Evolutionary conservation across 2,888 invertebrate genomes (phyloP).

Genomic region (Zhuqinia jingwanae): DNA sequence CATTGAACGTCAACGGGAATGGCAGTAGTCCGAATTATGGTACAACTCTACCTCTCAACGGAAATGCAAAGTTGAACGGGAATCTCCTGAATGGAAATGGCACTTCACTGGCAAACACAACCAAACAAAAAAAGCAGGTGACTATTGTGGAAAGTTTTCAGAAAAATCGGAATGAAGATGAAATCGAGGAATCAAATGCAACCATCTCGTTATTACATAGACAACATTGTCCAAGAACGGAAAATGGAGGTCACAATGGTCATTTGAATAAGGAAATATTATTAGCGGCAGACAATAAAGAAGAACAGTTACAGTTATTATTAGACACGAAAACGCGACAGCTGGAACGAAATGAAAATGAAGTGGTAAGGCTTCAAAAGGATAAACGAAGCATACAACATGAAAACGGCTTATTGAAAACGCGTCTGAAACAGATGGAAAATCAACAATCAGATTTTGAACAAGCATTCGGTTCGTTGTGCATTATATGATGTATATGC

Average conservation of each 20-base stretch:
- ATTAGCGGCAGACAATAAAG: slow-evolving; percentile 58
- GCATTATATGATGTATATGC: not conserved
- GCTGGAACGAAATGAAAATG: slow-evolving; percentile 71
- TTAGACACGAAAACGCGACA: slow-evolving; percentile 74
- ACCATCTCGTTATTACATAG: slow-evolving; percentile 76
- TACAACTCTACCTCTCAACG: not conserved
- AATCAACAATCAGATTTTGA: slow-evolving; percentile 43
- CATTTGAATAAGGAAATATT: slow-evolving; percentile 56
- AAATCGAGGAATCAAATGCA: slow-evolving; percentile 71
- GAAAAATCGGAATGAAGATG: slow-evolving; percentile 66
- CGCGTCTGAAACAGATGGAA: slow-evolving; percentile 77
- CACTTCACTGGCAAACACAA: not conserved
- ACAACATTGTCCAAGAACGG: slow-evolving; percentile 76
- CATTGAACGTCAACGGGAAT: slow-evolving; percentile 39
- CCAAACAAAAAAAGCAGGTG: slow-evolving; percentile 55
- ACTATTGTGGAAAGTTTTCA: slow-evolving; percentile 59
- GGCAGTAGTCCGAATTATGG: slow-evolving; percentile 5
- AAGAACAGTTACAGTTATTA: slow-evolving; percentile 72
- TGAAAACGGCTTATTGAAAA: slow-evolving; percentile 77
- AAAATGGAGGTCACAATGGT: slow-evolving; percentile 41
- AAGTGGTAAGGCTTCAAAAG: slow-evolving; percentile 69
- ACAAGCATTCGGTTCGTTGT: not conserved
- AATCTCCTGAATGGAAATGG: slow-evolving; percentile 32
- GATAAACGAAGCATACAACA: slow-evolving; percentile 78
- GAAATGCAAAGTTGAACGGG: slow-evolving; percentile 51